These are phyloP conservation scores for Drosophila nigromelanica DNA, from an alignment of 1,140 invertebrate species.

Conservation along the genomic window DNA sequence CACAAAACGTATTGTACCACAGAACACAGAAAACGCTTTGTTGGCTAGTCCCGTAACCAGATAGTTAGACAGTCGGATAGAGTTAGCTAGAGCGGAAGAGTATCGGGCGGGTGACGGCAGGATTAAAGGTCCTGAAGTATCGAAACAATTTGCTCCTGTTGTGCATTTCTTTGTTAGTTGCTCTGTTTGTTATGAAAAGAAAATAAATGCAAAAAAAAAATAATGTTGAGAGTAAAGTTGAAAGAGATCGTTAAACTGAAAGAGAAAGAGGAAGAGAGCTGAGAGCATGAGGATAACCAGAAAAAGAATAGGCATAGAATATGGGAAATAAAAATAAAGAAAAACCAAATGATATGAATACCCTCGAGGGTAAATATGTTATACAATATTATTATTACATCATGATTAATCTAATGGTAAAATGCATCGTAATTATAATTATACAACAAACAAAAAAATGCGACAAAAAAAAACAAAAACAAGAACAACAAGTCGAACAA, in stretches of 20 bases:
- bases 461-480: conserved; percentile 17
- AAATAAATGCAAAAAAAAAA: conserved; percentile 22
- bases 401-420: conserved; percentile 67
- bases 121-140: conserved; percentile 40
- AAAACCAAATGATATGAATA: conserved; percentile 1
- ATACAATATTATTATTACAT: conserved; percentile 76
- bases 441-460: conserved; percentile 41
- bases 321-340: conserved; percentile 30
- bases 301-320: conserved; percentile 33
- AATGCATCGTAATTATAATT: conserved; percentile 62
- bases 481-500: conserved; percentile 64
- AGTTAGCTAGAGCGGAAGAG: conserved; percentile 21
- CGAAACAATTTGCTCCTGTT: conserved; percentile 70
- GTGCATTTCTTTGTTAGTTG: conserved; percentile 80
- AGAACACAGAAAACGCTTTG: conserved; percentile 69
- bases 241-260: conserved; percentile 29
- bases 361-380: conserved; percentile 58
- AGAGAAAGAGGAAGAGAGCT: conserved; percentile 32
- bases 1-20: conserved; percentile 60
- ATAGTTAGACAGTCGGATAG: conserved; percentile 28
- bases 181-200: conserved; percentile 71
- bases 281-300: conserved; percentile 29
- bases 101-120: not conserved
- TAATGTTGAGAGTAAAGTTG: conserved; percentile 51
- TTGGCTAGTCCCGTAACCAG: conserved; percentile 57